phyloP scores from a whole-genome alignment of 2,888 invertebrate species.

The Eulithis prunata region DNA sequence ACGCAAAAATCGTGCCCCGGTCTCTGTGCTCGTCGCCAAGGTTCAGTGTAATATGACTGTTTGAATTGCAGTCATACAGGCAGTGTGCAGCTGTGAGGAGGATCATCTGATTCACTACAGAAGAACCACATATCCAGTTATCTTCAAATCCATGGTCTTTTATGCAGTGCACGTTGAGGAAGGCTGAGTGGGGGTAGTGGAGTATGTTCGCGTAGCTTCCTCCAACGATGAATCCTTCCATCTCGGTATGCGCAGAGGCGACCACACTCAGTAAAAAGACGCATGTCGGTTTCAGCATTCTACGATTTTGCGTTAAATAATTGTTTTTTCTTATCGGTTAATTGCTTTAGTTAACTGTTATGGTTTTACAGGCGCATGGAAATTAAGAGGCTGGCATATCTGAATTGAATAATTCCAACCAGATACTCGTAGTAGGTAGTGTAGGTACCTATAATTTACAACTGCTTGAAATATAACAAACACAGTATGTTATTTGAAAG shows the following conservation, averaged over 20 bases:
- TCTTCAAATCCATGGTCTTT: neutral
- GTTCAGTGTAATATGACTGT: neutral
- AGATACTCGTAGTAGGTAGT: too few species aligned
- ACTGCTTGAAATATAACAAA: too few species aligned
- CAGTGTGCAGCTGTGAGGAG: slow-evolving; percentile 33
- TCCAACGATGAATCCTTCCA: slow-evolving; percentile 37
- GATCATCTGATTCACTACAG: slow-evolving; percentile 42
- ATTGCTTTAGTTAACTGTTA: slow-evolving; percentile 10
- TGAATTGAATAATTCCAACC: too few species aligned
- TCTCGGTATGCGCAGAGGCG: slow-evolving; percentile 5
- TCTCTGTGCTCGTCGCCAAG: slow-evolving; percentile 4
- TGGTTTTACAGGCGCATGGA: slow-evolving; percentile 7
- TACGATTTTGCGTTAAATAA: neutral
- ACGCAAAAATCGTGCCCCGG: slow-evolving; percentile 11
- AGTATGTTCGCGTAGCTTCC: slow-evolving; percentile 24
- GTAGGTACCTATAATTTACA: too few species aligned
- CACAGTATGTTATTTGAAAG: too few species aligned
- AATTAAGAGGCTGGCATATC: slow-evolving; percentile 1
- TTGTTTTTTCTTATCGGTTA: slow-evolving; percentile 17
- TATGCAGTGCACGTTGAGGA: slow-evolving; percentile 26
- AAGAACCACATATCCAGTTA: slow-evolving; percentile 42
- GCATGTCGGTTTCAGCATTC: slow-evolving; percentile 13
- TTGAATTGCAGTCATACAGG: neutral
- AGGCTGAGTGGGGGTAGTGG: slow-evolving; percentile 35
- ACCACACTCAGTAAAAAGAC: slow-evolving; percentile 11